phyloP scores from a whole-genome alignment of 2,113 vertebrate species.

The Morone saxatilis region DNA sequence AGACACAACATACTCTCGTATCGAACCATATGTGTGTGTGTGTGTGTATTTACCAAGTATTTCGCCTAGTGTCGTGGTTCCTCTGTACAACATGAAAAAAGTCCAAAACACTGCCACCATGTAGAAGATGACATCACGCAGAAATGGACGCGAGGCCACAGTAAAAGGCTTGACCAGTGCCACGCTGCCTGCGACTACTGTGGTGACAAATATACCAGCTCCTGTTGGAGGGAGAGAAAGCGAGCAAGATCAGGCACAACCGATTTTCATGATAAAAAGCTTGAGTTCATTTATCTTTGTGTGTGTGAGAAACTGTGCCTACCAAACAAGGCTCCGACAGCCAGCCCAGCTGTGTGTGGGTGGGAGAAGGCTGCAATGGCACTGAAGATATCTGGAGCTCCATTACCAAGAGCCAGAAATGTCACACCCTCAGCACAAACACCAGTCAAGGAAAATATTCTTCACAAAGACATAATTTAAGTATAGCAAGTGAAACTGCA shows the following conservation, averaged over 20 bases:
- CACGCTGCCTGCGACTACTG: conserved; percentile 92
- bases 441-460: conserved; percentile 82
- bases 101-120: conserved; percentile 93
- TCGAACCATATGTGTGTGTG: neutral
- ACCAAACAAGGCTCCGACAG: conserved; percentile 95
- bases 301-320: neutral
- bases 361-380: conserved; percentile 93
- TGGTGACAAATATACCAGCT: conserved; percentile 96
- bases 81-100: conserved; percentile 89
- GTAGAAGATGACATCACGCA: conserved; percentile 95
- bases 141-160: conserved; percentile 94
- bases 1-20: neutral
- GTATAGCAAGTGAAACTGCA: neutral
- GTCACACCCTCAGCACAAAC: conserved; percentile 91
- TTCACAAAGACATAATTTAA: neutral
- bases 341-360: conserved; percentile 92
- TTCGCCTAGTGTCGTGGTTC: conserved; percentile 86
- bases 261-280: neutral
- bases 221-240: conserved; percentile 79
- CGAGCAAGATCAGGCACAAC: neutral
- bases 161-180: conserved; percentile 91
- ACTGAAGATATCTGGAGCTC: conserved; percentile 97
- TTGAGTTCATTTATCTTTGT: neutral
- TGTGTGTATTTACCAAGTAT: conserved; percentile 84
- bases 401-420: conserved; percentile 96